Evolutionary conservation across 1,140 invertebrate species (phyloP).

Genomic region (Megalopta genalis): DNA sequence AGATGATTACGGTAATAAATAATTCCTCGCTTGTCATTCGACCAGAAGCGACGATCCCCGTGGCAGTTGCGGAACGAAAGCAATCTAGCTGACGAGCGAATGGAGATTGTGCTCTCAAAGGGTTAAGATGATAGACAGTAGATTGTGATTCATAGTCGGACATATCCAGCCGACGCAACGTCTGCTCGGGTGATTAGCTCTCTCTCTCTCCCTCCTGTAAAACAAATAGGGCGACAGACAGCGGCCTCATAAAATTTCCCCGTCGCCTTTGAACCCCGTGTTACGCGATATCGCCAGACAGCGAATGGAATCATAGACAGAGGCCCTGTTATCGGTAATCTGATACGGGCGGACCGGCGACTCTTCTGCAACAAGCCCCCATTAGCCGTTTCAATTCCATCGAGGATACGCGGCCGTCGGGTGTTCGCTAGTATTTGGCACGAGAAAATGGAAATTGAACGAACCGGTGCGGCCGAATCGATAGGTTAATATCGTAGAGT

Average conservation of each 20-base stretch:
- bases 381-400: conserved; percentile 1
- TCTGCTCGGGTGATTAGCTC: no score
- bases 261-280: neutral
- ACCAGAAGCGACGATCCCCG: no score
- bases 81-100: neutral
- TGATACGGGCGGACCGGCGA: neutral
- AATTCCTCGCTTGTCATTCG: no score
- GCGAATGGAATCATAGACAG: neutral
- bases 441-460: neutral
- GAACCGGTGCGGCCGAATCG: neutral
- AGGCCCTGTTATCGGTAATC: neutral
- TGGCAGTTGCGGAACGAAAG: no score
- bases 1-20: no score
- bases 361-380: neutral
- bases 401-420: neutral
- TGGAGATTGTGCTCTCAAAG: neutral
- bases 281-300: conserved; percentile 3
- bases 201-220: no score
- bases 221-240: no score
- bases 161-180: no score
- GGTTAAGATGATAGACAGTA: no score
- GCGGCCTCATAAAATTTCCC: no score
- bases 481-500: neutral
- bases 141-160: no score
- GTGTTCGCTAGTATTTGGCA: neutral